Evolutionary conservation across 2,113 vertebrate genomes (phyloP).

Genomic region (Phocoena phocoena): DNA sequence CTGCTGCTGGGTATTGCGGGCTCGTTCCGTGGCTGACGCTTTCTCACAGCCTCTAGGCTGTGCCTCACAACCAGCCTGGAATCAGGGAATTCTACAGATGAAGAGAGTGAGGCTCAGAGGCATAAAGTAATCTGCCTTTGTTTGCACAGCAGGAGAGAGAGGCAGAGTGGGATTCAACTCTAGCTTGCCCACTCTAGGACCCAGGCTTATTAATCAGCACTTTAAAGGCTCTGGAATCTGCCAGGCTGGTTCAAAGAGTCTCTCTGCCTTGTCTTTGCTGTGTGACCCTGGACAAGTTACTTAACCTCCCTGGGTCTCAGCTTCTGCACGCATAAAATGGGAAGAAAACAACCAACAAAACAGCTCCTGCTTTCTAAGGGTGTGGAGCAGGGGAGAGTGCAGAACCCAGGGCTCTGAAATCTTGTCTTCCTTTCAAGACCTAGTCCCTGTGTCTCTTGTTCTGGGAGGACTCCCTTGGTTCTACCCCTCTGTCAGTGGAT

Average conservation of each 20-base stretch:
- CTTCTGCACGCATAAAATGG: neutral
- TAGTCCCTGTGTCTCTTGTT: neutral
- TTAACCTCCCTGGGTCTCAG: neutral
- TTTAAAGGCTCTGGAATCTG: neutral
- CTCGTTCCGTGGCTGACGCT: rapidly evolving
- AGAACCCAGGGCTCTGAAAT: too few species aligned
- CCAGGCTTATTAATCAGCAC: neutral
- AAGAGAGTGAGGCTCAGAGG: neutral
- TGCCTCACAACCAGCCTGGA: neutral
- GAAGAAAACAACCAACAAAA: neutral
- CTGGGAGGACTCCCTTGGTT: neutral
- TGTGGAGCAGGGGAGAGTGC: neutral
- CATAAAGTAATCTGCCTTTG: neutral
- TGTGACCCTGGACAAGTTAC: neutral
- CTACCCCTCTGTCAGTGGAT: rapidly evolving
- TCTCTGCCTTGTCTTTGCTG: neutral
- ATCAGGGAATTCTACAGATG: neutral
- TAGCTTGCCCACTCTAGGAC: neutral
- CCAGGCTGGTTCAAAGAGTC: neutral
- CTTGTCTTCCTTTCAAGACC: neutral
- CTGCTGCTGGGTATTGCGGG: rapidly evolving
- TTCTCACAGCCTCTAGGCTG: too few species aligned
- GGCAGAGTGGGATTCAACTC: neutral
- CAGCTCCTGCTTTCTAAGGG: neutral
- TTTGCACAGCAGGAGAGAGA: neutral